Evolutionary conservation across 1,140 invertebrate species (phyloP), one percentile per base, ranked within the genome.

Genomic region (Phenacoccus solenopsis): DNA sequence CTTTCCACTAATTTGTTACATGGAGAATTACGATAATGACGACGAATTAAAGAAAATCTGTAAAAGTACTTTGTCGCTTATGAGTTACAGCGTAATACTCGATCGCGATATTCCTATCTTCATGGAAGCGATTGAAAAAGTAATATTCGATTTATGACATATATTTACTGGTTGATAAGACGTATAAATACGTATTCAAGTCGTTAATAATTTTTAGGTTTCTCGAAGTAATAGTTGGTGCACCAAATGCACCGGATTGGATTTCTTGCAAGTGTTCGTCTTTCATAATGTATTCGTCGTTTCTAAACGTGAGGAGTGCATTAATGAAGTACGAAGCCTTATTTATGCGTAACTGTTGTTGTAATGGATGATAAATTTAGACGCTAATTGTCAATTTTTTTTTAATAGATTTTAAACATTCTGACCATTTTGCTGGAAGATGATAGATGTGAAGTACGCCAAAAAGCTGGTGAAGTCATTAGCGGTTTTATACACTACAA

Each of bases 401-500:
- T 88, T 0, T 81, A 84, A 70, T 74, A 79, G 59, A 64, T 64
- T 64, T 9, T 64, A 25, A 64, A 3, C 16, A 82, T 89, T 49
- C 85, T 90, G 1, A 74, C 90, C 20, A 77, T 78, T 67, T 78
- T 90, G 4, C 78, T 93, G 71, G 80, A 85, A 73, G 90, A 93
- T 77, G 79, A 84, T 20, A 80, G 87, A 71, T 78, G 90, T 1
- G 90, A 93, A 81, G 90, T 93, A 12, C 82, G 93, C 70, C 86
- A 91, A 76, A 86, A 86, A 73, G 91, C 93, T 24, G 86, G 88
- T 1, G 85, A 88, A 74, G 87, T 94, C 21, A 81, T 98, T 1
- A 87, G 91, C 72, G 93, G 93, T 28, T 80, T 96, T 28, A 82
- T 97, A 73, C 93, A 96, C 77, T 94, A 90, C 76, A 85, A 86